phyloP scores from a whole-genome alignment of 2,888 invertebrate species.

The Dorcus hopei region DNA sequence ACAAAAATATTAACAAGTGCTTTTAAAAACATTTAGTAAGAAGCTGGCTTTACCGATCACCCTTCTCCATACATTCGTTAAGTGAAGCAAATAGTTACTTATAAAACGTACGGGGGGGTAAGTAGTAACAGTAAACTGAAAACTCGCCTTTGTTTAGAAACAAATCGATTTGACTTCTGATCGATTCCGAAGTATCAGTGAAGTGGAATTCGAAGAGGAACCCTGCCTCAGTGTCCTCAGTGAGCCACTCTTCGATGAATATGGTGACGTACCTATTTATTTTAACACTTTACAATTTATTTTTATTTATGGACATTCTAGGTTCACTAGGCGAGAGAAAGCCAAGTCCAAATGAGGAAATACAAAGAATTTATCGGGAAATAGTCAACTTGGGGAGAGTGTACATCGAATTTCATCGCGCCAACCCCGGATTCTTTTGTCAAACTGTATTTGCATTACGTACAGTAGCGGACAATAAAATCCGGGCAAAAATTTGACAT shows the following conservation, averaged over 20 bases:
- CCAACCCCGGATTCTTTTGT: constrained; percentile 43
- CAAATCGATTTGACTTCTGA: too few species aligned
- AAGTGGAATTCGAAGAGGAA: constrained; percentile 7
- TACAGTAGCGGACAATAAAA: too few species aligned
- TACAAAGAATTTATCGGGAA: constrained; percentile 5
- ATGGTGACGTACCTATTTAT: background rate
- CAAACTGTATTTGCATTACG: constrained; percentile 31
- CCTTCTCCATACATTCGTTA: too few species aligned
- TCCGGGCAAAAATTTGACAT: too few species aligned
- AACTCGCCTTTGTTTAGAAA: too few species aligned
- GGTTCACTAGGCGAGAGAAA: background rate
- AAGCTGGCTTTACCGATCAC: too few species aligned
- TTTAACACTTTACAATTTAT: background rate
- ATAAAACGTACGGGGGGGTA: too few species aligned
- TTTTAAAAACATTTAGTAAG: too few species aligned
- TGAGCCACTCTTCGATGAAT: background rate
- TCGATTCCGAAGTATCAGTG: constrained; percentile 12
- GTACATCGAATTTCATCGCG: constrained; percentile 36
- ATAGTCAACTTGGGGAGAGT: background rate
- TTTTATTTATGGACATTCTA: background rate
- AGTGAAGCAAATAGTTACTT: too few species aligned
- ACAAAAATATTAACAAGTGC: too few species aligned
- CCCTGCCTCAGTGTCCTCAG: constrained; percentile 11
- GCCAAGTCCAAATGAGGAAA: constrained; percentile 3
- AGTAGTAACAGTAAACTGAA: too few species aligned